These are phyloP conservation scores for Dolichoris vasculosae DNA, from an alignment of 1,140 invertebrate genomes.

Conservation along the genomic window DNA sequence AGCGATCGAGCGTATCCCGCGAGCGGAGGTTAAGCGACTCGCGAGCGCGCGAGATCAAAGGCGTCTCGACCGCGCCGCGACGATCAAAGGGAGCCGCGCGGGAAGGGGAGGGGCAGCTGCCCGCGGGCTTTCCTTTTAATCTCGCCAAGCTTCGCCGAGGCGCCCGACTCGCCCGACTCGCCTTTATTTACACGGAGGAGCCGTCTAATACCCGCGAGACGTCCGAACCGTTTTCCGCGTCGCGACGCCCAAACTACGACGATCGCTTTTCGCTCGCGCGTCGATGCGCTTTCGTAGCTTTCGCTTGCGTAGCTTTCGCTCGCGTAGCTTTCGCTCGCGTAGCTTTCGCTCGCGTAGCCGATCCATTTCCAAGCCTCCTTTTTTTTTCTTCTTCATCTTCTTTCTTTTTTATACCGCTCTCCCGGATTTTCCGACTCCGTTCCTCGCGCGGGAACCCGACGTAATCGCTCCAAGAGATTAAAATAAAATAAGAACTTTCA, in stretches of 20 bases:
- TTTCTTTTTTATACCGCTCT: too few species aligned
- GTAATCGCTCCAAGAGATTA: too few species aligned
- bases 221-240: neutral
- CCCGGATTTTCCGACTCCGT: too few species aligned
- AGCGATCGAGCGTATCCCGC: neutral
- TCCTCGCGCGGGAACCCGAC: too few species aligned
- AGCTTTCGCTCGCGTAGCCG: too few species aligned
- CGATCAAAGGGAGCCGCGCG: conserved; percentile 36
- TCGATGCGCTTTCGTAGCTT: too few species aligned
- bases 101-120: neutral
- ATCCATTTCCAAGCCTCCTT: too few species aligned
- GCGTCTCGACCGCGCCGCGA: conserved; percentile 14
- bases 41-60: conserved; percentile 37
- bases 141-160: neutral
- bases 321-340: too few species aligned
- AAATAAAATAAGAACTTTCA: too few species aligned
- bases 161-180: neutral
- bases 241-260: neutral
- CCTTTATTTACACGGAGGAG: conserved; percentile 6
- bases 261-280: too few species aligned
- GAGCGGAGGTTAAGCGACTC: neutral
- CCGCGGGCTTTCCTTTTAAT: conserved; percentile 20
- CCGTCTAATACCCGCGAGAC: neutral
- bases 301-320: too few species aligned
- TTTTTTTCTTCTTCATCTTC: too few species aligned